Evolutionary conservation across 2,797 vertebrate genomes (phyloP).

Genomic region (Lindbergichthys nudifrons): DNA sequence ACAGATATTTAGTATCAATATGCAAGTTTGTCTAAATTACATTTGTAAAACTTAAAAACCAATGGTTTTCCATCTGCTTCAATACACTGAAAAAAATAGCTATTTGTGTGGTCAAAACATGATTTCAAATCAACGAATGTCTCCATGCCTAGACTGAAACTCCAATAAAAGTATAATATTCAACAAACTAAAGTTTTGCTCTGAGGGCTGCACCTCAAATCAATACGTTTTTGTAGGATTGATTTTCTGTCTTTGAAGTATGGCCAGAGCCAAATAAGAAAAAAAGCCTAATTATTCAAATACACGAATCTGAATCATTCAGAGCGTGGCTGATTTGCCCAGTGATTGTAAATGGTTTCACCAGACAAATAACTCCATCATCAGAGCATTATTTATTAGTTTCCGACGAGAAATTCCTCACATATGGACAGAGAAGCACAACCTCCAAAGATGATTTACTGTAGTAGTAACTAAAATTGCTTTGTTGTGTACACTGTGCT

Average conservation of each 20-base stretch:
- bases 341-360: slow-evolving; percentile 39
- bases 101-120: neutral
- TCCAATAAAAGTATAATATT: neutral
- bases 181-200: neutral
- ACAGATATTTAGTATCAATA: too few species aligned
- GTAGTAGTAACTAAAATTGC: neutral
- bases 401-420: slow-evolving; percentile 9
- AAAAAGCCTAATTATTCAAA: slow-evolving; percentile 45
- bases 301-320: slow-evolving; percentile 55
- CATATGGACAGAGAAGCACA: neutral
- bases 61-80: neutral
- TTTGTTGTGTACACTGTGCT: slow-evolving; percentile 4
- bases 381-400: slow-evolving; percentile 14
- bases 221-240: slow-evolving; percentile 22
- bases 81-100: neutral
- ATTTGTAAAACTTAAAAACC: too few species aligned
- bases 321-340: slow-evolving; percentile 40
- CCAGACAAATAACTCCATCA: slow-evolving; percentile 46
- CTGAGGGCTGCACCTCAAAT: neutral
- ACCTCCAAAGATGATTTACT: neutral
- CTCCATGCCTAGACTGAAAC: neutral
- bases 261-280: slow-evolving; percentile 16
- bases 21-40: too few species aligned
- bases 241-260: slow-evolving; percentile 36
- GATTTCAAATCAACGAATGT: neutral